Evolutionary conservation across 2,888 invertebrate species (phyloP).

Genomic region (Caenorhabditis afra): DNA sequence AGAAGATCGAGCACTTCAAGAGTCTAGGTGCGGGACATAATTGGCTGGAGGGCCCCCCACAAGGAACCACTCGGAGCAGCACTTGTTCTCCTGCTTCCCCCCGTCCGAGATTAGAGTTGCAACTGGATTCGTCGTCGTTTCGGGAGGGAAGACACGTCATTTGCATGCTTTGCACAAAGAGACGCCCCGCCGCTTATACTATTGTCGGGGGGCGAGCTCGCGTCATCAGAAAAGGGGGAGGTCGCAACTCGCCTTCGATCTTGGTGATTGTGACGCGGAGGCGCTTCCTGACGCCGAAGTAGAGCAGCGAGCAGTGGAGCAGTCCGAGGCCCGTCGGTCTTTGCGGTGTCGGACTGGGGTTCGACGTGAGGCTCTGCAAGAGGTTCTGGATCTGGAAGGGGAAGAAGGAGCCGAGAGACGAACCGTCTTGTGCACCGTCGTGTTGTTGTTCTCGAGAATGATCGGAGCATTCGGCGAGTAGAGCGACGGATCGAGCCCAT

Average conservation of each 20-base stretch:
- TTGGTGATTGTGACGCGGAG: slow-evolving; percentile 80
- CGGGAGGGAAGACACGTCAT: slow-evolving; percentile 29
- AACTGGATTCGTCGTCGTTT: background rate
- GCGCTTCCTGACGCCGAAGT: slow-evolving; percentile 81
- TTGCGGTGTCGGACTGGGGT: slow-evolving; percentile 63
- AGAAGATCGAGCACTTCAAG: slow-evolving; percentile 36
- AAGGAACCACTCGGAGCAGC: slow-evolving; percentile 23
- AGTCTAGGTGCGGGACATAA: slow-evolving; percentile 48
- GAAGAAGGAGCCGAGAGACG: slow-evolving; percentile 4
- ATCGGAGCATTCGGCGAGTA: slow-evolving; percentile 67
- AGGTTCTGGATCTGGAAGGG: background rate
- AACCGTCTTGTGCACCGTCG: slow-evolving; percentile 43
- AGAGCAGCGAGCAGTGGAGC: slow-evolving; percentile 81
- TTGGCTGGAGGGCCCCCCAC: slow-evolving; percentile 26
- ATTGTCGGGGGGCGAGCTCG: slow-evolving; percentile 21
- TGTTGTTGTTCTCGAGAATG: slow-evolving; percentile 54
- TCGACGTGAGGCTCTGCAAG: slow-evolving; percentile 51
- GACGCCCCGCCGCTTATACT: slow-evolving; percentile 17
- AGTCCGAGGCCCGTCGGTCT: slow-evolving; percentile 76
- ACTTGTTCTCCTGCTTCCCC: slow-evolving; percentile 4
- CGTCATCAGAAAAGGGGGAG: background rate
- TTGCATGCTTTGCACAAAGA: slow-evolving; percentile 31
- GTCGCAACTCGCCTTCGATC: slow-evolving; percentile 73
- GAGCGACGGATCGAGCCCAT: slow-evolving; percentile 76
- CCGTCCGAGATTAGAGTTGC: slow-evolving; percentile 31